Evolutionary conservation across 2,888 invertebrate species (phyloP), one percentile per base, ranked within the genome.

Genomic region (Blastobasis adustella): DNA sequence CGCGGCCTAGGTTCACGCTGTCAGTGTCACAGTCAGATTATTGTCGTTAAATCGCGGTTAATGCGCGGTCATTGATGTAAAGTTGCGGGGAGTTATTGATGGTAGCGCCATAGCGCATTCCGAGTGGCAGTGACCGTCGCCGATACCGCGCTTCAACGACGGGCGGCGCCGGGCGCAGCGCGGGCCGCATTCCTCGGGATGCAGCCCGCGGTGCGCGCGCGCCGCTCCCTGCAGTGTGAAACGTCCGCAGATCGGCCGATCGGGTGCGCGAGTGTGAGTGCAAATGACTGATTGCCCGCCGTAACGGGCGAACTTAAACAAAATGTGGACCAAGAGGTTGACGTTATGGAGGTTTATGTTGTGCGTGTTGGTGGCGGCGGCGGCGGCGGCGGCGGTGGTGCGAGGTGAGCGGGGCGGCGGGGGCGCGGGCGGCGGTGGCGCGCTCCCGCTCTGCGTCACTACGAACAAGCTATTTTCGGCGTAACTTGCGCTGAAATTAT

Each of bases 401-500:
- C 76, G 81, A 85, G 89, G 89, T 89, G 78, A 88, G 89, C 44
- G 45, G 54, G 48, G 47, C 51, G 54, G 50, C 54, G 52, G 53
- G 54, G 53, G 48, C 49, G 45, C 63, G 57, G 58, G 54, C 57
- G 49, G 51, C 53, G 67, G n/a, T 10, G 65, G 69, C 61, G 66
- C 66, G 58, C 69, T 67, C 65, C 68, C 72, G 64, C 69, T 74
- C 78, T 81, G 82, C 85, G 85, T 85, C 85, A 85, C 76, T 70
- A 74, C 73, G 68, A 67, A 71, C 76, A 62, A 63, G 78, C 87
- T 89, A 89, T 89, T 89, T 88, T 84, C 78, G 79, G 81, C 73
- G 76, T 75, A 81, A 83, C 87, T 84, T 86, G 87, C 84, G 87
- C 83, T 86, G 85, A 89, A 89, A 89, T 89, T 89, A 89, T 89